Percentiles rank a stretch among this genome's conserved stretches.
These are phyloP conservation scores for Cyprinella venusta DNA, from an alignment of 2,797 vertebrate species.

Conservation along the genomic window DNA sequence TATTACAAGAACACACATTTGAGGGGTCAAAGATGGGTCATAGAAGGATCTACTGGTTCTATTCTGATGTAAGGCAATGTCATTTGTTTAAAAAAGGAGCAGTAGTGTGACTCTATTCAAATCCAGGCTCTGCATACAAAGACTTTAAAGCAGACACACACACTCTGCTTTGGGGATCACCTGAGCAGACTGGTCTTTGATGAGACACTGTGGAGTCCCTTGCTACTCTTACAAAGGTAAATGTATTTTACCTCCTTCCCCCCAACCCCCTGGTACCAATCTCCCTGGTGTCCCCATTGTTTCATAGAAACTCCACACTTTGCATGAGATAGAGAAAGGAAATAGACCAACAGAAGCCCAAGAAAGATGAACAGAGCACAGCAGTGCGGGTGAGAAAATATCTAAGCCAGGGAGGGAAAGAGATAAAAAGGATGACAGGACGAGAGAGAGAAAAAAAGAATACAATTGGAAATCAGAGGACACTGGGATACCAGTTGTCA, in stretches of 20 bases:
- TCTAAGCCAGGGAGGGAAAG: slow-evolving; percentile 22
- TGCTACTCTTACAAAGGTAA: slow-evolving; percentile 53
- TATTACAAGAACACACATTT: slow-evolving; percentile 15
- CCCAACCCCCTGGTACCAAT: slow-evolving; percentile 35
- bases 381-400: slow-evolving; percentile 46
- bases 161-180: slow-evolving; percentile 42
- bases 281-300: slow-evolving; percentile 55
- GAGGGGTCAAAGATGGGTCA: slow-evolving; percentile 49
- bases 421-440: slow-evolving; percentile 33
- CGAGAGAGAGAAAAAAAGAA: background rate
- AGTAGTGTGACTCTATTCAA: slow-evolving; percentile 58
- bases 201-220: slow-evolving; percentile 45
- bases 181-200: slow-evolving; percentile 49
- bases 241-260: background rate
- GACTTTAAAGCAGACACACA: slow-evolving; percentile 53
- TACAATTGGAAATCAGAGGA: background rate
- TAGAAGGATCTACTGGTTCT: slow-evolving; percentile 28
- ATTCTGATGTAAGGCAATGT: slow-evolving; percentile 51
- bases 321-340: slow-evolving; percentile 61
- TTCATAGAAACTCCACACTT: slow-evolving; percentile 50
- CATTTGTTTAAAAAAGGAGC: slow-evolving; percentile 56
- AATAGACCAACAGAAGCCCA: slow-evolving; percentile 39
- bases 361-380: slow-evolving; percentile 38
- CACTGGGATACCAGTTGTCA: background rate
- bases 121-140: slow-evolving; percentile 59